A percentile compares a stretch with the other conserved stretches of the same genome.
Conservation (phyloP, 1,140 invertebrate genomes). For the Trachymyrmex septentrionalis region DNA sequence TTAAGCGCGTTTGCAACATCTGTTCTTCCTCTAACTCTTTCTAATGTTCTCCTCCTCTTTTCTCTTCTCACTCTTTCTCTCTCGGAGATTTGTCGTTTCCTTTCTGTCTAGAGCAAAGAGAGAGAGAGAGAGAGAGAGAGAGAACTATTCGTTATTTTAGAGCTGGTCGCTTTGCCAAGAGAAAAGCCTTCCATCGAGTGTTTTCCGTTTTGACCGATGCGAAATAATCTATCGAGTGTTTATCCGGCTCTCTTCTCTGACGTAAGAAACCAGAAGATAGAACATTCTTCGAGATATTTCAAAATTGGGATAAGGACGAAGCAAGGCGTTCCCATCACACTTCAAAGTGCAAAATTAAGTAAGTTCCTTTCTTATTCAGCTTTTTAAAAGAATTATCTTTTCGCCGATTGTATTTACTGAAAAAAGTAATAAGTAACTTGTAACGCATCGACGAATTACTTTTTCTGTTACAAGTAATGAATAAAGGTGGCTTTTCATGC, state of each 20-base stretch:
- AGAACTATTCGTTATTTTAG: conserved; percentile 61
- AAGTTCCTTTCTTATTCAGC: not conserved
- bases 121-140: conserved; percentile 24
- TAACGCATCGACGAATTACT: too few species aligned
- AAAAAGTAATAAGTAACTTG: too few species aligned
- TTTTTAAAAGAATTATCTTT: not conserved
- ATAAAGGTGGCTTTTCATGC: too few species aligned
- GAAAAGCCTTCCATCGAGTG: conserved; percentile 43
- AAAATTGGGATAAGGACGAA: not conserved
- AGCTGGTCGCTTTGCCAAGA: conserved; percentile 33
- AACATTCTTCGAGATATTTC: not conserved
- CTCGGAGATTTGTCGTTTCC: conserved; percentile 17
- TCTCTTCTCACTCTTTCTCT: conserved; percentile 46
- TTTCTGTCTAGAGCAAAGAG: conserved; percentile 39
- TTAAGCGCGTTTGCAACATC: conserved; percentile 68
- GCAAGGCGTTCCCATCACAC: not conserved
- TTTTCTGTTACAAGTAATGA: too few species aligned
- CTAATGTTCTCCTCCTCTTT: not conserved
- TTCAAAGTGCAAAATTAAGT: not conserved
- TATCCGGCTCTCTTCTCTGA: conserved; percentile 25
- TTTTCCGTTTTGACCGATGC: conserved; percentile 48
- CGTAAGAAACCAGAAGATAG: conserved; percentile 17
- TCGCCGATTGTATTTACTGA: not conserved
- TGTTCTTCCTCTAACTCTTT: conserved; percentile 38
- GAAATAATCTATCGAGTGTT: conserved; percentile 37